These are phyloP conservation scores for Paracyclopina nana DNA, from an alignment of 1,140 invertebrate species.

Conservation along the genomic window DNA sequence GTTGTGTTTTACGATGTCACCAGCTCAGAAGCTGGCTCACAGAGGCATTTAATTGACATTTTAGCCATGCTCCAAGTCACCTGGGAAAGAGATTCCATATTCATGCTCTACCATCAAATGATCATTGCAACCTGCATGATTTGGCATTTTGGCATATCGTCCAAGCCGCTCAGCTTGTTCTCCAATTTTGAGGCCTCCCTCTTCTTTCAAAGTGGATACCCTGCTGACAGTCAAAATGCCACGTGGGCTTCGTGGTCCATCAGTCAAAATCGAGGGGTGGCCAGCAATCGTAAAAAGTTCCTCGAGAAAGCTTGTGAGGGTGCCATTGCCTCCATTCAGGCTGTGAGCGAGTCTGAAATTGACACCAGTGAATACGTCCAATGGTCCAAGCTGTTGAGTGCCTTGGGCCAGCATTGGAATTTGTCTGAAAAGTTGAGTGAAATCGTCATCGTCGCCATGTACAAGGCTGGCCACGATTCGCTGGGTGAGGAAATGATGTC, in stretches of 20 bases:
- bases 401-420: neutral
- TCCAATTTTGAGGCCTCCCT: neutral
- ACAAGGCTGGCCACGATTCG: neutral
- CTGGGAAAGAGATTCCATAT: too few species aligned
- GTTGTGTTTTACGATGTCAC: neutral
- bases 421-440: neutral
- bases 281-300: neutral
- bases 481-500: neutral
- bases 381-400: neutral
- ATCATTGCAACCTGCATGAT: neutral
- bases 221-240: too few species aligned
- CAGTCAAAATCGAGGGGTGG: neutral
- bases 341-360: neutral
- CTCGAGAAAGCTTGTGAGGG: neutral
- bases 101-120: neutral
- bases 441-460: neutral
- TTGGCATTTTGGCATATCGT: neutral
- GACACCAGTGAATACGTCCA: neutral
- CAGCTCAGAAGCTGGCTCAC: neutral
- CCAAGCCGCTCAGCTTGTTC: neutral
- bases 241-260: neutral
- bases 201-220: conserved; percentile 1
- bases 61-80: neutral
- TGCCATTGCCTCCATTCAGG: neutral
- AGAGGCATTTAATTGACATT: neutral